Base-by-base conservation (phyloP, 2,888 invertebrate genomes). In the Penaeus monodon region DNA sequence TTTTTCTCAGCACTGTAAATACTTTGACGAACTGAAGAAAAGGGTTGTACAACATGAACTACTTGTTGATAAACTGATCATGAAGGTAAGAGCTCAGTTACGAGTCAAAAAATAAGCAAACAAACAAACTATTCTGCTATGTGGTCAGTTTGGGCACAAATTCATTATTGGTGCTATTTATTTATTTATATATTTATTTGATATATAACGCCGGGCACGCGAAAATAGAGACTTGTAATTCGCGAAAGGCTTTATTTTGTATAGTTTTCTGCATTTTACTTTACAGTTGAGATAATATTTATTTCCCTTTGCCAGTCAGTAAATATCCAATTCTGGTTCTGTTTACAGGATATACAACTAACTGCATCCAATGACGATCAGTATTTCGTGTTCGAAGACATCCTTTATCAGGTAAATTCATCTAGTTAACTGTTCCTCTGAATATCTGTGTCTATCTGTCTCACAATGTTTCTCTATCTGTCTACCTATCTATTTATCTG, bases 321-420 rank as follows among this genome's bases (percentile, higher is more conserved):
- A 24, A 63, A 63, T 78, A 3, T 20, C 38, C 8, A 3, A 17
- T 24, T 17, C 6, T 29, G 24, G 0, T 17, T 44, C 4, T 76
- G 1, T 77, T 44, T 27, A 22, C 90, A 95, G 94, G 99, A 99
- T 92, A 97, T 99, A 17, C 98, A 98, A 92, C 93, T 98, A 88
- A 99, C 98, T 0, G 98, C 98, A 0, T 97, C 98, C 20, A 99
- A 99, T 92, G 98, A 99, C 92, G 98, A 99, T 92, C 98, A 98
- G 92, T 98, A 98, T 92, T 99, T 99, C 92, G 98, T 99, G 0
- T 99, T 98, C 92, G 98, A 99, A 93, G 99, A 99, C 93, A 95
- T 98, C 84, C 93, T 99, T 1, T 98, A 98, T 92, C 98, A 98
- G 94, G 96, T 96, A 92, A 90, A 64, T 24, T 22, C 38, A 17